Evolutionary conservation across 2,888 invertebrate species (phyloP).

Genomic region (Empis stercorea): DNA sequence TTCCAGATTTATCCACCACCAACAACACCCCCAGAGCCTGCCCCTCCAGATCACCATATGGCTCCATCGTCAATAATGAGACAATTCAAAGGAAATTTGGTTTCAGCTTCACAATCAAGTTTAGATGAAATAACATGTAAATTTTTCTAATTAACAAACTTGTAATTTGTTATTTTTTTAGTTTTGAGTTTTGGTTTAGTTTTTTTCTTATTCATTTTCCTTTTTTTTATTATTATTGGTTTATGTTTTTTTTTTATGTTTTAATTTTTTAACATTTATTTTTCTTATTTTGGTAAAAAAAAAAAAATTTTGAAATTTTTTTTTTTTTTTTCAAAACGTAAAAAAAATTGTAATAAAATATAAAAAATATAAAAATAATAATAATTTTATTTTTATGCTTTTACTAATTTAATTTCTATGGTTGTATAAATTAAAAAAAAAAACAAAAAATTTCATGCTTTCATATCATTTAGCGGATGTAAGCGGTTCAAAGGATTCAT

Average conservation of each 20-base stretch:
- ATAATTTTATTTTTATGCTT: no score
- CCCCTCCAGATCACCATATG: conserved; percentile 65
- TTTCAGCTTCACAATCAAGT: conserved; percentile 47
- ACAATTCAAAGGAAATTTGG: conserved; percentile 38
- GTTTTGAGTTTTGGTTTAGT: conserved; percentile 15
- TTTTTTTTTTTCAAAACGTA: background rate
- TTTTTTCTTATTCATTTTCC: conserved; percentile 6
- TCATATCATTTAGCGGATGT: conserved; percentile 48
- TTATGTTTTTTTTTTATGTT: background rate
- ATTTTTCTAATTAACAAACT: conserved; percentile 15
- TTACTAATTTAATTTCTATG: no score
- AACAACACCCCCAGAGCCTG: conserved; percentile 73
- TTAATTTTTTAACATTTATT: conserved; percentile 10
- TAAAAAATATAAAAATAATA: no score
- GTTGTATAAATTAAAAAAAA: no score
- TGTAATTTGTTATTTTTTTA: conserved; percentile 13
- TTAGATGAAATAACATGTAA: conserved; percentile 54
- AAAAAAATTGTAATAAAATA: background rate
- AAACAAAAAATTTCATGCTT: conserved; percentile 26
- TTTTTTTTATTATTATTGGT: background rate
- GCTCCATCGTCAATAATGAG: conserved; percentile 40
- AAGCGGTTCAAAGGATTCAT: conserved; percentile 68
- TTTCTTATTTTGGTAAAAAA: conserved; percentile 11
- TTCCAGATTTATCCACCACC: conserved; percentile 75
- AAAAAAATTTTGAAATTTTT: no score